A percentile compares a stretch with the other conserved stretches of the same genome.
phyloP scores from a whole-genome alignment of 2,113 vertebrate genomes.

The Syngnathus floridae region DNA sequence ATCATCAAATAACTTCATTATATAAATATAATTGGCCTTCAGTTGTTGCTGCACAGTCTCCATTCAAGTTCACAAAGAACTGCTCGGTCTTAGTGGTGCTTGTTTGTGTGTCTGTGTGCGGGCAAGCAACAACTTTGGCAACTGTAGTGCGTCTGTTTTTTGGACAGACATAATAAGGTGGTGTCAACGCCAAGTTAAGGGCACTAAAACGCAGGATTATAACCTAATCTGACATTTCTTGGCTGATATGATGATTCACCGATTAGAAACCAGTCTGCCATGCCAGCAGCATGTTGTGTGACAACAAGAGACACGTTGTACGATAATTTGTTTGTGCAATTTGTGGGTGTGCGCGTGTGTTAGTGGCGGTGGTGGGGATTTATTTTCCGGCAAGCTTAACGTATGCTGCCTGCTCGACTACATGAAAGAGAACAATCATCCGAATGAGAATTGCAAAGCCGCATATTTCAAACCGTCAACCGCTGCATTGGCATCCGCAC shows the following conservation, averaged over 20 bases:
- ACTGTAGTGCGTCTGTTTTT: slow-evolving; percentile 8
- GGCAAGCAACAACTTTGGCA: neutral
- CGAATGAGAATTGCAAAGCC: slow-evolving; percentile 42
- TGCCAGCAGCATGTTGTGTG: slow-evolving; percentile 33
- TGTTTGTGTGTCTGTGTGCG: neutral
- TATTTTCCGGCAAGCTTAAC: slow-evolving; percentile 33
- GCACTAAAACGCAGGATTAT: slow-evolving; percentile 40
- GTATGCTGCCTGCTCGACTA: slow-evolving; percentile 29
- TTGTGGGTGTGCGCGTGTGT: slow-evolving; percentile 7
- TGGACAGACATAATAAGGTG: slow-evolving; percentile 27
- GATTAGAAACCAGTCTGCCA: slow-evolving; percentile 45
- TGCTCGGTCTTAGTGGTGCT: neutral
- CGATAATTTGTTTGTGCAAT: slow-evolving; percentile 15
- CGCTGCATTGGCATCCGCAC: slow-evolving; percentile 13
- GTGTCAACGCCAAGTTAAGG: slow-evolving; percentile 31
- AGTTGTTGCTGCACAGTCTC: slow-evolving; percentile 14
- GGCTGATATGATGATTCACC: slow-evolving; percentile 52
- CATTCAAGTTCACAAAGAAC: slow-evolving; percentile 23
- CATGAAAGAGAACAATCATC: slow-evolving; percentile 46
- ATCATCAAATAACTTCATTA: slow-evolving; percentile 36
- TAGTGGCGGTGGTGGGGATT: neutral
- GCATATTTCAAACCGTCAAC: slow-evolving; percentile 42
- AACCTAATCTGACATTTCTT: slow-evolving; percentile 56
- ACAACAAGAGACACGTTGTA: slow-evolving; percentile 18
- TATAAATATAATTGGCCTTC: slow-evolving; percentile 26